A percentile compares a stretch with the other conserved stretches of the same genome.
Conservation (phyloP, 2,888 invertebrate species). For the Macrosoma leucophasiata region DNA sequence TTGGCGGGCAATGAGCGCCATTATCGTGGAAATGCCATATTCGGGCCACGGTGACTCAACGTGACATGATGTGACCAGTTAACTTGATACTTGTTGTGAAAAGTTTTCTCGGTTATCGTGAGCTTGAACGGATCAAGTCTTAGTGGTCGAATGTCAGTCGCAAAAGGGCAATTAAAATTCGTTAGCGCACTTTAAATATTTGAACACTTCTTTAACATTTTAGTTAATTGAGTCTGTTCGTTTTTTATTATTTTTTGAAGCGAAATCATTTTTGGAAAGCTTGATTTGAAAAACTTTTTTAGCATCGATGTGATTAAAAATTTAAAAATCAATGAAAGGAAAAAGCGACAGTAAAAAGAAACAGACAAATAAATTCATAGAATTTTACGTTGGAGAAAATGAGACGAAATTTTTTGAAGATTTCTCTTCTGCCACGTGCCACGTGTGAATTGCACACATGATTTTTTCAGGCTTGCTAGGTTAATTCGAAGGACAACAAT, state of each 20-base stretch:
- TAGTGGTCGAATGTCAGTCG: constrained; percentile 28
- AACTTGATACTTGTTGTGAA: constrained; percentile 28
- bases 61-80: constrained; percentile 36
- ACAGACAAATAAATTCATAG: no score
- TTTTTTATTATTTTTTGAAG: constrained; percentile 15
- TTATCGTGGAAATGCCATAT: constrained; percentile 56
- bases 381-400: no score
- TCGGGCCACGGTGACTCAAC: constrained; percentile 44
- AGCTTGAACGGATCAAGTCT: constrained; percentile 19
- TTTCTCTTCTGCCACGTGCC: no score
- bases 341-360: no score
- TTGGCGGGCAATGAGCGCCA: constrained; percentile 60
- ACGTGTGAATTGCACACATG: no score
- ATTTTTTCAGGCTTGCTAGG: no score
- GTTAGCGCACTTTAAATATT: constrained; percentile 34
- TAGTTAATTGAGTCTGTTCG: constrained; percentile 13
- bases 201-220: constrained; percentile 29
- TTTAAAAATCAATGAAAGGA: no score
- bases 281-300: no score
- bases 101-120: constrained; percentile 12
- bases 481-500: no score
- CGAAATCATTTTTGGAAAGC: no score
- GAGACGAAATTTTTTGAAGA: no score
- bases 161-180: constrained; percentile 48
- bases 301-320: no score